Base-by-base conservation (phyloP, 2,888 invertebrate genomes). In the Bellardia pandia region DNA sequence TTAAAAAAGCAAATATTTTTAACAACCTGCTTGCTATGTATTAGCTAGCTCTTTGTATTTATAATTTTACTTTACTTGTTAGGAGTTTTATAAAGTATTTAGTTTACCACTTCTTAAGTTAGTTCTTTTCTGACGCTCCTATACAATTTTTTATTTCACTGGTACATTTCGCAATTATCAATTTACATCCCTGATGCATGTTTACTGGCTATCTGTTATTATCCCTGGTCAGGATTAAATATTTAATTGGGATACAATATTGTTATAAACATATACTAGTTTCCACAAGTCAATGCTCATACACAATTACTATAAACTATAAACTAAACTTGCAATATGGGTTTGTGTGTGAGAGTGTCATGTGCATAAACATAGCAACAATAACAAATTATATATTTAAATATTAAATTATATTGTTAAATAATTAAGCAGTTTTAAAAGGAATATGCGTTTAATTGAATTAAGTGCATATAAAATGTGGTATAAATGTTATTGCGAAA, bases 401-500 rank as follows among this genome's bases (percentile, higher is more conserved):
- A 6, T 48, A 77, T 66, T 45, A n/a, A 68, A 68, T 77, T 66
- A 77, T 68, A 68, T 68, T 56, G 40, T 76, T 66, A 69, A 68
- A 16, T 45, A n/a, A 64, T 64, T 76, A 76, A 51, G 13, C 53
- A 53, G 64, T 64, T 64, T 48, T 23, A 51, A 30, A 6, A n/a
- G 45, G 37, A 40, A 13, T n/a, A 64, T 64, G 33, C 51, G 51
- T 40, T 64, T 53, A 40, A 76, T 76, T 51, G 14, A 76, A 64
- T 76, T 64, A 64, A 53, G 23, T 64, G 23, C 14, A 53, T 14
- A 51, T 51, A n/a, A 51, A 51, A 6, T n/a, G 2, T 6, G 13
- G 1, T n/a, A 13, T n/a, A n/a, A 51, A 51, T 51, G 14, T 3
- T n/a, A n/a, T 51, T 51, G 23, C 23, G 23, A 23, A 23, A 23